Conservation (phyloP, 2,113 vertebrate species). For the Maccullochella peelii region DNA sequence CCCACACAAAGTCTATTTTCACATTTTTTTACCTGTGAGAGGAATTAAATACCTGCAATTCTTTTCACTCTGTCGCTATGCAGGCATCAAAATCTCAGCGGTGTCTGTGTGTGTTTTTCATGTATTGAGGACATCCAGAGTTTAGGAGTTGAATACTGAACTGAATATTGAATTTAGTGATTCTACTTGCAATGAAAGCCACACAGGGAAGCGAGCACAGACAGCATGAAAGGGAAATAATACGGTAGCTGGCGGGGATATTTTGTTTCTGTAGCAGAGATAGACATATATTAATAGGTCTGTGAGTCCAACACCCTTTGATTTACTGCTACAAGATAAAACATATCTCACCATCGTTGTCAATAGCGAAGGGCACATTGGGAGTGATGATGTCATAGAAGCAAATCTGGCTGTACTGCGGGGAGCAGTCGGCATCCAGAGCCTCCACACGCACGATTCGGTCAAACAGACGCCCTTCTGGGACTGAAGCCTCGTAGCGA, state of each 20-base stretch:
- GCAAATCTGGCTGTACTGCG: slow-evolving; percentile 99
- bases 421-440: slow-evolving; percentile 95
- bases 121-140: slow-evolving; percentile 41
- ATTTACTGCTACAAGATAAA: slow-evolving; percentile 22
- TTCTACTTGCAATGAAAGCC: not conserved
- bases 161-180: slow-evolving; percentile 34
- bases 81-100: slow-evolving; percentile 44
- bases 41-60: slow-evolving; percentile 26
- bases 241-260: not conserved
- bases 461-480: slow-evolving; percentile 94
- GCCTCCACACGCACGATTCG: slow-evolving; percentile 95
- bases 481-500: slow-evolving; percentile 92
- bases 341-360: slow-evolving; percentile 92
- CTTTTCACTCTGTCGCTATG: slow-evolving; percentile 18
- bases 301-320: not conserved
- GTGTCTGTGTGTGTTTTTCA: slow-evolving; percentile 25
- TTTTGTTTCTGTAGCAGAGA: slow-evolving; percentile 22
- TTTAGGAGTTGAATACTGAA: slow-evolving; percentile 39
- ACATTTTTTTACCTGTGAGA: slow-evolving; percentile 59
- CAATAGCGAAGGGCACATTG: slow-evolving; percentile 96
- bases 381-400: slow-evolving; percentile 99
- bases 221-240: slow-evolving; percentile 15
- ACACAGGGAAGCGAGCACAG: not conserved
- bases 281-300: not conserved
- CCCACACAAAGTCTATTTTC: slow-evolving; percentile 69